Evolutionary conservation across 2,888 invertebrate genomes (phyloP).

Genomic region (Thecophora atra): DNA sequence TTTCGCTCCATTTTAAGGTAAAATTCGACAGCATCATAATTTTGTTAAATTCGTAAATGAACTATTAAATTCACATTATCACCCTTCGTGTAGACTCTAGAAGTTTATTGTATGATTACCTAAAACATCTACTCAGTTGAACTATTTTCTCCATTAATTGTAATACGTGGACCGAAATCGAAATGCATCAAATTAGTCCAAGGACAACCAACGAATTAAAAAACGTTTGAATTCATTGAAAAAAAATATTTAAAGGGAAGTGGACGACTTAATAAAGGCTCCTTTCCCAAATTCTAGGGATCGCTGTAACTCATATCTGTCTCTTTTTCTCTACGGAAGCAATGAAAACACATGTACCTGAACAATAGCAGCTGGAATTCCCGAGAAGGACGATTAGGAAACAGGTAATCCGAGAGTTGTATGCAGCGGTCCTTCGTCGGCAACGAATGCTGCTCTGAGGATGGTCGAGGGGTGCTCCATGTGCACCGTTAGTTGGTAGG

Average conservation of each 20-base stretch:
- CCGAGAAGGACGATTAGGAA: constrained; percentile 26
- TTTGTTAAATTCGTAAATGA: no score
- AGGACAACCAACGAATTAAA: neutral
- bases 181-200: no score
- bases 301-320: neutral
- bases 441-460: neutral
- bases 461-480: neutral
- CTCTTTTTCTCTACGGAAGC: neutral
- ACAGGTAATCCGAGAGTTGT: constrained; percentile 30
- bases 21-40: no score
- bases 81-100: no score
- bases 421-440: constrained; percentile 7
- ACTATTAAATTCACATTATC: no score
- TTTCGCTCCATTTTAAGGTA: no score
- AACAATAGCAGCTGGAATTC: constrained; percentile 29
- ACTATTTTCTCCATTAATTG: no score
- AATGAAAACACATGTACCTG: constrained; percentile 17
- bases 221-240: neutral
- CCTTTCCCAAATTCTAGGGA: neutral
- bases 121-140: no score
- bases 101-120: no score
- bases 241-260: neutral
- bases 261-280: neutral
- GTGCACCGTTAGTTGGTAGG: neutral
- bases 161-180: no score